These are phyloP conservation scores for Sinocyclocheilus grahami DNA, from an alignment of 2,113 vertebrate genomes.

Conservation along the genomic window DNA sequence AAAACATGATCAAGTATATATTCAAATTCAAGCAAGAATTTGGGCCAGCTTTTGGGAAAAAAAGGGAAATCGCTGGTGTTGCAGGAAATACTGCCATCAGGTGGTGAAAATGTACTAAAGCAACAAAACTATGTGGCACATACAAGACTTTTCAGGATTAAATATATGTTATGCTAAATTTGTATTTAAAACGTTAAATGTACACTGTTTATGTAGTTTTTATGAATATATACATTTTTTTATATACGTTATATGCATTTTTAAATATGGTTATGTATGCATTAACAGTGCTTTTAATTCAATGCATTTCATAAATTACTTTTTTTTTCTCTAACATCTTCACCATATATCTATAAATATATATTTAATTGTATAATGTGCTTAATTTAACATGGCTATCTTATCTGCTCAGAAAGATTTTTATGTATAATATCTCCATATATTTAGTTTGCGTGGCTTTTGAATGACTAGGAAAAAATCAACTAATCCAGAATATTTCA, in stretches of 20 bases:
- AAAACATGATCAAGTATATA: background rate
- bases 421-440: background rate
- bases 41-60: background rate
- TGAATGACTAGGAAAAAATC: background rate
- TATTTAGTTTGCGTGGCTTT: background rate
- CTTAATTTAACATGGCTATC: background rate
- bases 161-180: background rate
- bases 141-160: background rate
- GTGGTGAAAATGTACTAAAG: constrained; percentile 20
- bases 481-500: background rate
- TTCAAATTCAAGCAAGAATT: background rate
- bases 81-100: constrained; percentile 59
- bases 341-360: background rate
- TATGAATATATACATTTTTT: background rate
- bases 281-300: background rate
- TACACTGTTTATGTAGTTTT: background rate
- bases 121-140: background rate
- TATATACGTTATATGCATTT: background rate
- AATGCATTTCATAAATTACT: background rate
- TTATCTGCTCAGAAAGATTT: background rate
- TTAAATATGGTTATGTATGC: too few species aligned
- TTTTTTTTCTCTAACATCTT: background rate
- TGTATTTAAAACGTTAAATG: background rate
- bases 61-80: background rate
- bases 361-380: background rate